These are phyloP conservation scores for Rhaphigaster nebulosa DNA, from an alignment of 2,888 invertebrate genomes.

Conservation along the genomic window DNA sequence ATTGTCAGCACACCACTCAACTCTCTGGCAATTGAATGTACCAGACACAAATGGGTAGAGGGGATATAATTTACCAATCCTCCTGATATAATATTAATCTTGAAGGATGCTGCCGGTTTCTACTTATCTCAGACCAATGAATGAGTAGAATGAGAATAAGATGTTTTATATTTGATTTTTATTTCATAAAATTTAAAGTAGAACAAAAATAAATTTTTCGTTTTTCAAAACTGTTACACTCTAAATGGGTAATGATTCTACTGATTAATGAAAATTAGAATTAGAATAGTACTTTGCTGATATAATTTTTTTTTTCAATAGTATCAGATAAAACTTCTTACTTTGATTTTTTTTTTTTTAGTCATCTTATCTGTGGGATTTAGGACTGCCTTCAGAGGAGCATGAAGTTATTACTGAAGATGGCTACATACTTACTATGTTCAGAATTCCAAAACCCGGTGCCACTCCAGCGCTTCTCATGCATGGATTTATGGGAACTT, in stretches of 20 bases:
- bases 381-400: conserved; percentile 59
- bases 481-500: conserved; percentile 62
- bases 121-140: no score
- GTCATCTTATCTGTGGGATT: conserved; percentile 56
- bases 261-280: background rate
- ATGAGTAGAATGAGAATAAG: no score
- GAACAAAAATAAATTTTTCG: no score
- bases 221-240: background rate
- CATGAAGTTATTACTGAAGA: conserved; percentile 62
- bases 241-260: background rate
- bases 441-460: conserved; percentile 62
- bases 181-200: no score
- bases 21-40: no score
- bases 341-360: conserved; percentile 54
- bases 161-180: no score
- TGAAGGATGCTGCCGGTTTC: no score
- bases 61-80: no score
- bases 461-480: conserved; percentile 61
- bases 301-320: background rate
- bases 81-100: no score
- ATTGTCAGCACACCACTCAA: no score
- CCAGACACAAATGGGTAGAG: no score
- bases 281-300: background rate
- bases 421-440: conserved; percentile 62
- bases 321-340: background rate